Conservation (phyloP, 1,140 invertebrate species). For the Marisa cornuarietis region DNA sequence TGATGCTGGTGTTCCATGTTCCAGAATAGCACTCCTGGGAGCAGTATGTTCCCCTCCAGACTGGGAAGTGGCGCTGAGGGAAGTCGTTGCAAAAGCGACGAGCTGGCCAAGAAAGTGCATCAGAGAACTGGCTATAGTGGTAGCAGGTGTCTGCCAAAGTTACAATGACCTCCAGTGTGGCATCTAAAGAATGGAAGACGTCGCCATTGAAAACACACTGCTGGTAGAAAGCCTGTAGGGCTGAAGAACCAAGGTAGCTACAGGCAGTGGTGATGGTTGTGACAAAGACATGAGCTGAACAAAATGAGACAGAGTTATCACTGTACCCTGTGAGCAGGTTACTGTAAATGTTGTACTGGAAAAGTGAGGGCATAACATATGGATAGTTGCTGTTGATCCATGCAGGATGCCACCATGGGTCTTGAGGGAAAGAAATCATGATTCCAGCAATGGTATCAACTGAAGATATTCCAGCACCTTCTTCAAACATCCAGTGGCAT, state of each 20-base stretch:
- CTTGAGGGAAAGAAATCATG: slow-evolving; percentile 12
- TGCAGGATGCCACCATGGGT: slow-evolving; percentile 31
- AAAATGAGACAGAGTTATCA: slow-evolving; percentile 15
- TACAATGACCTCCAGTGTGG: slow-evolving; percentile 30
- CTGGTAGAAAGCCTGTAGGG: slow-evolving; percentile 17
- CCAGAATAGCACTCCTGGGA: slow-evolving; percentile 33
- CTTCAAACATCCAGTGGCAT: slow-evolving; percentile 41
- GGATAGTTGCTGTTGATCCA: slow-evolving; percentile 28
- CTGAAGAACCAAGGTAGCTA: slow-evolving; percentile 15
- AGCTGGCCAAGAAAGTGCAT: slow-evolving; percentile 26
- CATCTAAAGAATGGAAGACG: neutral
- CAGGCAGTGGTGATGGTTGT: slow-evolving; percentile 28
- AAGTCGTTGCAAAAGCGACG: slow-evolving; percentile 33
- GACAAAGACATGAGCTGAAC: slow-evolving; percentile 14
- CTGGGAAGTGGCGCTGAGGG: slow-evolving; percentile 29
- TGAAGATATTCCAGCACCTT: slow-evolving; percentile 19
- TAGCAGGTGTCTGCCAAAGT: slow-evolving; percentile 30
- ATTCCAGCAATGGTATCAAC: slow-evolving; percentile 28
- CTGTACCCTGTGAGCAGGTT: neutral
- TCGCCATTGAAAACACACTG: slow-evolving; percentile 31
- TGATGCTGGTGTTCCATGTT: neutral
- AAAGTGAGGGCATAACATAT: slow-evolving; percentile 26
- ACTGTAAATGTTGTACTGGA: slow-evolving; percentile 17
- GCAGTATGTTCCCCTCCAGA: slow-evolving; percentile 35
- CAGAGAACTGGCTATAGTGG: neutral